These are phyloP conservation scores for Zootermopsis nevadensis DNA, from an alignment of 2,888 invertebrate species.

Conservation along the genomic window DNA sequence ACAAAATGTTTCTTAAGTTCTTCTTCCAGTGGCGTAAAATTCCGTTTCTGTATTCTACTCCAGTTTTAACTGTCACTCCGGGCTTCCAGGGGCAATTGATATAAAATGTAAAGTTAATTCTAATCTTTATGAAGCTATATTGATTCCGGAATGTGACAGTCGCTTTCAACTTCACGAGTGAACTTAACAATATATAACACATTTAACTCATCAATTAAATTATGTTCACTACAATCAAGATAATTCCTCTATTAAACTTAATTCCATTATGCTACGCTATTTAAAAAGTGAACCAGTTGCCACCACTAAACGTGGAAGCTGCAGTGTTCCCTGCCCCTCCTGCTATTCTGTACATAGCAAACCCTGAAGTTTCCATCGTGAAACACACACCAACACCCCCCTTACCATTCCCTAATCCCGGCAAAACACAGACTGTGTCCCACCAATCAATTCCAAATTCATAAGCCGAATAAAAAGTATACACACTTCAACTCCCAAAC, in stretches of 20 bases:
- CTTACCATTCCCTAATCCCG: neutral
- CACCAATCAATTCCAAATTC: conserved; percentile 34
- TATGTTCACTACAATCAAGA: too few relatives aligned
- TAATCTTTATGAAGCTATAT: too few relatives aligned
- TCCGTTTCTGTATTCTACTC: too few relatives aligned
- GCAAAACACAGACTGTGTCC: neutral
- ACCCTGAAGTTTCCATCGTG: conserved; percentile 2
- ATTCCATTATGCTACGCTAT: neutral
- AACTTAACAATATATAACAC: too few relatives aligned
- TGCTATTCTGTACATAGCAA: neutral
- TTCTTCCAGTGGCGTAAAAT: too few relatives aligned
- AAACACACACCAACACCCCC: neutral
- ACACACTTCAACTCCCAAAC: neutral
- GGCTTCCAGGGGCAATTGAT: too few relatives aligned
- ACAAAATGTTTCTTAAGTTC: too few relatives aligned
- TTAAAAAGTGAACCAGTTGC: neutral
- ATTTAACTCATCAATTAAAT: too few relatives aligned
- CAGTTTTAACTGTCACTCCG: too few relatives aligned
- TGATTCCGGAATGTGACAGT: too few relatives aligned
- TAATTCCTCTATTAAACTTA: neutral
- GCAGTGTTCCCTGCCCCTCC: neutral
- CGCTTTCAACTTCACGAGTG: too few relatives aligned
- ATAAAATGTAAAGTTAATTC: too few relatives aligned
- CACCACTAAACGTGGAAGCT: neutral
- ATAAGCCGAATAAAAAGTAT: neutral